A percentile compares a stretch with the other conserved stretches of the same genome.
Evolutionary conservation across 2,888 invertebrate species (phyloP).

Genomic region (Melieria crassipennis): DNA sequence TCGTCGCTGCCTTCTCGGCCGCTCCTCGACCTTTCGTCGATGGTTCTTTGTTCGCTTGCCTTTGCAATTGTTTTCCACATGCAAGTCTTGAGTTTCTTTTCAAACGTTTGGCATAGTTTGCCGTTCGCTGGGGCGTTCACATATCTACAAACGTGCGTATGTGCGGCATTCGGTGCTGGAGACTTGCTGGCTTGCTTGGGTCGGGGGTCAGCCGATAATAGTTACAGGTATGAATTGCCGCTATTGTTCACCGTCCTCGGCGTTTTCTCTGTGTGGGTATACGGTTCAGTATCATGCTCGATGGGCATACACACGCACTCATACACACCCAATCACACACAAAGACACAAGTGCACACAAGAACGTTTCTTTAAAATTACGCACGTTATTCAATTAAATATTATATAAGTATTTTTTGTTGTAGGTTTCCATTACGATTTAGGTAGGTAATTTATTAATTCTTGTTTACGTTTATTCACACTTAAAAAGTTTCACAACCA

Average conservation of each 20-base stretch:
- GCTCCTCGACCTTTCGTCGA: not conserved
- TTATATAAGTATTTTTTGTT: constrained; percentile 1
- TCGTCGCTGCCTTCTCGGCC: not conserved
- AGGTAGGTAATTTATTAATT: constrained; percentile 2
- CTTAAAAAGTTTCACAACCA: constrained; percentile 33
- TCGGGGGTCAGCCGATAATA: not conserved
- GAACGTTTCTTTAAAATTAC: not conserved
- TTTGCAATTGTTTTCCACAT: not conserved
- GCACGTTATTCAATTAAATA: not conserved
- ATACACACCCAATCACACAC: not conserved
- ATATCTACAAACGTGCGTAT: too few relatives aligned
- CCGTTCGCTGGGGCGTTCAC: too few relatives aligned
- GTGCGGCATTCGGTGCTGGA: too few relatives aligned
- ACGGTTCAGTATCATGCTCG: too few relatives aligned
- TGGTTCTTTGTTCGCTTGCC: not conserved
- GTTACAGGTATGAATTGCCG: not conserved
- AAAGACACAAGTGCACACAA: not conserved
- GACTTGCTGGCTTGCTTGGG: too few relatives aligned
- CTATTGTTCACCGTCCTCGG: not conserved
- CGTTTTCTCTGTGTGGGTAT: not conserved
- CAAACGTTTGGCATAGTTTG: not conserved
- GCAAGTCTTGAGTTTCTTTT: not conserved
- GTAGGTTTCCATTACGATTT: too few relatives aligned
- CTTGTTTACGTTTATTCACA: constrained; percentile 22
- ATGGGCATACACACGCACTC: too few relatives aligned